Evolutionary conservation across 2,113 vertebrate species (phyloP).

Genomic region (Reinhardtius hippoglossoides): DNA sequence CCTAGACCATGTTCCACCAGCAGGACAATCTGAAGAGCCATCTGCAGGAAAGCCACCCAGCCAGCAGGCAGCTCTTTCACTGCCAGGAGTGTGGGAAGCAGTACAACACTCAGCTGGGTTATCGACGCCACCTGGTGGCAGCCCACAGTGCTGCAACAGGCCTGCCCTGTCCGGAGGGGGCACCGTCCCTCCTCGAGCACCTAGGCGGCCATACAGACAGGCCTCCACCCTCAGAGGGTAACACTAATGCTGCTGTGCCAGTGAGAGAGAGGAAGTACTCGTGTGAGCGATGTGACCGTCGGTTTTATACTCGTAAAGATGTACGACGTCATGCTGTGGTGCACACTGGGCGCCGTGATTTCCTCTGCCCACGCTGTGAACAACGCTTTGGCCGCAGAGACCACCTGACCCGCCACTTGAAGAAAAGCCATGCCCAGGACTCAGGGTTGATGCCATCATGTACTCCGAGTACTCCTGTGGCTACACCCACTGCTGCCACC

Average conservation of each 20-base stretch:
- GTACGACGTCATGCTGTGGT: conserved; percentile 95
- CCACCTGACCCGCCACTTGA: conserved; percentile 95
- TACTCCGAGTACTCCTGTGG: conserved; percentile 78
- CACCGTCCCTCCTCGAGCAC: conserved; percentile 91
- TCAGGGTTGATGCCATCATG: conserved; percentile 86
- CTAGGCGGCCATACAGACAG: conserved; percentile 90
- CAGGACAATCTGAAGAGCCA: conserved; percentile 95
- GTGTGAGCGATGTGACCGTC: conserved; percentile 93
- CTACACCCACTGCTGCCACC: conserved; percentile 82
- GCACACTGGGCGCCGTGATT: conserved; percentile 95
- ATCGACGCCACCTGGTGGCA: conserved; percentile 89
- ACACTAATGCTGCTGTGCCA: conserved; percentile 66
- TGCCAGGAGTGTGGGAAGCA: conserved; percentile 96
- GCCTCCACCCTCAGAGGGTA: conserved; percentile 81
- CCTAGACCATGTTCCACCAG: conserved; percentile 95
- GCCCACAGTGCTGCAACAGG: conserved; percentile 80
- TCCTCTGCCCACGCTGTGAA: conserved; percentile 94
- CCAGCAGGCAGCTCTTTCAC: conserved; percentile 91
- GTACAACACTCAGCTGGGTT: conserved; percentile 96
- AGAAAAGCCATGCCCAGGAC: conserved; percentile 97
- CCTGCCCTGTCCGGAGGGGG: conserved; percentile 90
- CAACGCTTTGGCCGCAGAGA: conserved; percentile 96
- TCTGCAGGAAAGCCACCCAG: conserved; percentile 88
- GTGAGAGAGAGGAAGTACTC: conserved; percentile 94
- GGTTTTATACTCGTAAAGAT: conserved; percentile 96